Evolutionary conservation across 1,140 invertebrate genomes (phyloP).

Genomic region (Antheraea mylitta): DNA sequence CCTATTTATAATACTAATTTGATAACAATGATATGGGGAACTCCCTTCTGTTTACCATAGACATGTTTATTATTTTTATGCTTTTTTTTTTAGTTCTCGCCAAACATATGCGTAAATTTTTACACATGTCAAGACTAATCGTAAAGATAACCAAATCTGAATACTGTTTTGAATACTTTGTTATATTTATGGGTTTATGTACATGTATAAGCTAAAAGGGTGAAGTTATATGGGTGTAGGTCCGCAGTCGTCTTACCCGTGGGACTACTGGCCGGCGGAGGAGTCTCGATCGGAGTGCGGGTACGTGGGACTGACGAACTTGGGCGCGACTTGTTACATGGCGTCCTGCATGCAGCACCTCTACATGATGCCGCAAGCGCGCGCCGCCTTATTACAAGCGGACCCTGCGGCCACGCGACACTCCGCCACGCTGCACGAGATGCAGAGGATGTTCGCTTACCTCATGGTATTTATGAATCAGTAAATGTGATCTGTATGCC

Average conservation of each 20-base stretch:
- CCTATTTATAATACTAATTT: too few relatives aligned
- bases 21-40: too few relatives aligned
- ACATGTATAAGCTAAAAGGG: too few relatives aligned
- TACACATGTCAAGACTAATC: too few relatives aligned
- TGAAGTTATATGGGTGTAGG: constrained; percentile 66
- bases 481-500: too few relatives aligned
- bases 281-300: constrained; percentile 96
- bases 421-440: constrained; percentile 89
- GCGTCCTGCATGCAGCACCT: constrained; percentile 97
- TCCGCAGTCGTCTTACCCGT: constrained; percentile 91
- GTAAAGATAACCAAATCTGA: too few relatives aligned
- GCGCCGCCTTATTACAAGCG: constrained; percentile 87
- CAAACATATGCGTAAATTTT: too few relatives aligned
- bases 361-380: constrained; percentile 96
- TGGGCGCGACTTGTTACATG: constrained; percentile 98
- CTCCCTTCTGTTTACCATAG: too few relatives aligned
- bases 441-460: constrained; percentile 98
- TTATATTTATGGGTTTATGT: too few relatives aligned
- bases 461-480: constrained; percentile 80
- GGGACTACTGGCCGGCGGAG: constrained; percentile 98
- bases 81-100: too few relatives aligned
- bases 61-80: too few relatives aligned
- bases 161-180: too few relatives aligned
- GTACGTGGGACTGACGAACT: constrained; percentile 95
- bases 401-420: constrained; percentile 84